These are phyloP conservation scores for Eurytoma adleriae DNA, from an alignment of 2,888 invertebrate species.

Conservation along the genomic window DNA sequence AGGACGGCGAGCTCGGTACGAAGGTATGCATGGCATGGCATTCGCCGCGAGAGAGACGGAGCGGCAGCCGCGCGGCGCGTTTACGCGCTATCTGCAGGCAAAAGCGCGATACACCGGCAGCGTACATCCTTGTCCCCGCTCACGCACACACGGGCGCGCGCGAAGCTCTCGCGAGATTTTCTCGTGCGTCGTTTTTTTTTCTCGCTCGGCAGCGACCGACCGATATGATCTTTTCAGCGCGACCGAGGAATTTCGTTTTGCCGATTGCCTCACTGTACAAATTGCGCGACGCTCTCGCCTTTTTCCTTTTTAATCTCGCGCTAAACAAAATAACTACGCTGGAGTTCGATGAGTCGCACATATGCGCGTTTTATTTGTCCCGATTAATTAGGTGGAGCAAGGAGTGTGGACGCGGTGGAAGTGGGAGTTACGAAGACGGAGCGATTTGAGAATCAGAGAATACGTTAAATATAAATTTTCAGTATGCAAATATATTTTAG, in stretches of 20 bases:
- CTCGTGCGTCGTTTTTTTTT: neutral
- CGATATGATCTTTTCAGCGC: neutral
- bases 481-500: conserved; percentile 40
- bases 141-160: neutral
- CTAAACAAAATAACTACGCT: no score
- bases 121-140: conserved; percentile 37
- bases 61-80: conserved; percentile 52
- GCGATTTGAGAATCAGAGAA: neutral
- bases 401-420: neutral
- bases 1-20: conserved; percentile 57
- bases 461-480: neutral
- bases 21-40: conserved; percentile 73
- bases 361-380: no score
- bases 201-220: neutral
- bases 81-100: conserved; percentile 65
- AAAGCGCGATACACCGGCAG: conserved; percentile 59
- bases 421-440: neutral
- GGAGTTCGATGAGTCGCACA: no score
- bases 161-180: neutral
- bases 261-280: neutral
- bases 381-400: neutral
- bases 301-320: neutral
- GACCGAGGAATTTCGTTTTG: neutral
- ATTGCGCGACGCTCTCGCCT: neutral
- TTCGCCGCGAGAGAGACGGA: conserved; percentile 54